Percentiles rank a stretch among this genome's conserved stretches.
These are phyloP conservation scores for Pollimyrus isidori DNA, from an alignment of 2,113 vertebrate genomes.

Conservation along the genomic window DNA sequence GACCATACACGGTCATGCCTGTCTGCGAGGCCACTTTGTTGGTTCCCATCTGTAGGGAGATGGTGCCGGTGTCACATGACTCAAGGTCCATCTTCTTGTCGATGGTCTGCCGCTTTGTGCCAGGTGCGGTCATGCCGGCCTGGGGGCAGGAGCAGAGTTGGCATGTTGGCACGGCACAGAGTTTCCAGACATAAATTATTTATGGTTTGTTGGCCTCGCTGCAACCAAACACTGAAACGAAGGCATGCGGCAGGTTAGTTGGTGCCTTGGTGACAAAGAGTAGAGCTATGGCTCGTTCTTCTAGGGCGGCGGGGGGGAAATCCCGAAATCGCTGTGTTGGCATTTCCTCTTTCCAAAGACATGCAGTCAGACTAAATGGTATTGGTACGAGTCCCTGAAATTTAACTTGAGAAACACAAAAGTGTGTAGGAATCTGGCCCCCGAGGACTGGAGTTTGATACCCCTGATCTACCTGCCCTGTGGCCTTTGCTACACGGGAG, in stretches of 20 bases:
- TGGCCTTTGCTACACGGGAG: no score
- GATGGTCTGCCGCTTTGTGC: conserved; percentile 88
- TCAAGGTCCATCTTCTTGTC: conserved; percentile 85
- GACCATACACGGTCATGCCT: conserved; percentile 91
- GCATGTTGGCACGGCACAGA: background rate
- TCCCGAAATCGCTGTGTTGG: background rate
- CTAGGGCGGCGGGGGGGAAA: background rate
- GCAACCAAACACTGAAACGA: background rate
- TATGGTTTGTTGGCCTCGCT: background rate
- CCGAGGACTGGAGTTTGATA: no score
- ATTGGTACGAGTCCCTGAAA: background rate
- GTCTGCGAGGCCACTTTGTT: conserved; percentile 86
- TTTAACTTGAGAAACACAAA: background rate
- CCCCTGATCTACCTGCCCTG: no score
- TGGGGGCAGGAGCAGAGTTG: conserved; percentile 32
- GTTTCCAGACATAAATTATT: background rate
- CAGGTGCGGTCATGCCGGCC: conserved; percentile 89
- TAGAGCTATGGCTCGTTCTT: background rate
- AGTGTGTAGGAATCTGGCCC: no score
- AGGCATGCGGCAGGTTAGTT: background rate
- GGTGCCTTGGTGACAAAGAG: background rate
- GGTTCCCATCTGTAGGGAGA: conserved; percentile 93
- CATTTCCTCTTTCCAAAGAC: background rate
- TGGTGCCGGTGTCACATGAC: conserved; percentile 72
- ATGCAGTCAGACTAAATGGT: background rate